These are phyloP conservation scores for Etheostoma perlongum DNA, from an alignment of 2,797 vertebrate genomes.

Conservation along the genomic window DNA sequence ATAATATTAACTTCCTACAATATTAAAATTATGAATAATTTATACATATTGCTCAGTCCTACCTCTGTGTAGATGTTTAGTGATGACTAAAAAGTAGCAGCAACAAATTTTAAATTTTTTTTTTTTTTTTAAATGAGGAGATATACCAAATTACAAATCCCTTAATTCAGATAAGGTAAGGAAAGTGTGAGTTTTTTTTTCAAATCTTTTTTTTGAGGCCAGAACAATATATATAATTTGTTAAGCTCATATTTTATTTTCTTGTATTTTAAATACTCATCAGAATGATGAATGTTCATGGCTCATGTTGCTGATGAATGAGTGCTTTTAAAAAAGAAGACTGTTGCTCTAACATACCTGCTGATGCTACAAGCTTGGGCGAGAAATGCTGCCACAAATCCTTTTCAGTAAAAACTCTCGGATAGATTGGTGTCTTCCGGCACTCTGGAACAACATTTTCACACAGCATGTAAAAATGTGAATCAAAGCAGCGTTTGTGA, in stretches of 20 bases:
- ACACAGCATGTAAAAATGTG: background rate
- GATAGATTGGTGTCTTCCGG: conserved; percentile 7
- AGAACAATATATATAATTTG: background rate
- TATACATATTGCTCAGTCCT: conserved; percentile 9
- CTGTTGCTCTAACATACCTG: conserved; percentile 12
- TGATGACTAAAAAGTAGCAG: background rate
- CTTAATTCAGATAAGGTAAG: background rate
- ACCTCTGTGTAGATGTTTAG: background rate
- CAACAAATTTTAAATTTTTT: conserved; percentile 1
- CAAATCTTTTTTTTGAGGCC: conserved; percentile 7
- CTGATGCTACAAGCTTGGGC: conserved; percentile 8
- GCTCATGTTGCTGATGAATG: conserved; percentile 11
- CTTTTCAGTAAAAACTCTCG: conserved; percentile 14
- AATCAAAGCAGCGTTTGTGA: conserved; percentile 10
- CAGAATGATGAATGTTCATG: background rate
- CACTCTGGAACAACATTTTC: background rate
- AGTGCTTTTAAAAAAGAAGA: conserved; percentile 15
- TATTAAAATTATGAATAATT: background rate
- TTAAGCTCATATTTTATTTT: conserved; percentile 1
- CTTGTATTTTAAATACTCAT: background rate
- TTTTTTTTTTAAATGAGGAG: conserved; percentile 9
- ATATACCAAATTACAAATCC: background rate
- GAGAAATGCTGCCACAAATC: conserved; percentile 27
- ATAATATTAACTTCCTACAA: background rate
- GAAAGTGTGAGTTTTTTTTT: background rate